Evolutionary conservation across 2,797 vertebrate genomes (phyloP).

Genomic region (Knipowitschia caucasica): DNA sequence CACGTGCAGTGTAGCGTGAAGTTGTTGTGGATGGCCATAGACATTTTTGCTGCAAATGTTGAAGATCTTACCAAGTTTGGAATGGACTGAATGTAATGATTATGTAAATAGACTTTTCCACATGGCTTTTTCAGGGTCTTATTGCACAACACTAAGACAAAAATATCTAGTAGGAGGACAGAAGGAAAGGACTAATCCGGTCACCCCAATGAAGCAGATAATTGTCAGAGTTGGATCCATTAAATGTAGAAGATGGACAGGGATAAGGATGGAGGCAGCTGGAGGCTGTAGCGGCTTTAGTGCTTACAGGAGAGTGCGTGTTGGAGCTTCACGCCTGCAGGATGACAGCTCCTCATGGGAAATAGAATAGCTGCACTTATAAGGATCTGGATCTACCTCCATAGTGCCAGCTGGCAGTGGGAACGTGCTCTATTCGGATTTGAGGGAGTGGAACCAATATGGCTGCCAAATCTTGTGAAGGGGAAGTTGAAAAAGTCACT

Average conservation of each 20-base stretch:
- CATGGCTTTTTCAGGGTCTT: slow-evolving; percentile 59
- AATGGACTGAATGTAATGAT: slow-evolving; percentile 59
- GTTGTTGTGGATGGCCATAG: slow-evolving; percentile 41
- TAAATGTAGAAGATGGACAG: slow-evolving; percentile 34
- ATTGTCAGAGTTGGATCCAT: slow-evolving; percentile 22
- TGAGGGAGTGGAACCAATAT: neutral
- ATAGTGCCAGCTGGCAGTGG: slow-evolving; percentile 15
- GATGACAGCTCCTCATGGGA: slow-evolving; percentile 31
- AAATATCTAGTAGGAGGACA: slow-evolving; percentile 17
- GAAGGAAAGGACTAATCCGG: slow-evolving; percentile 31
- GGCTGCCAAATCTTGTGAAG: neutral
- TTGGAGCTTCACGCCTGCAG: slow-evolving; percentile 19
- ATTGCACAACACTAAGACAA: slow-evolving; percentile 36
- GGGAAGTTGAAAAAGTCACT: neutral
- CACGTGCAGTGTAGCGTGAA: slow-evolving; percentile 28
- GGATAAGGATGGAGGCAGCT: slow-evolving; percentile 34
- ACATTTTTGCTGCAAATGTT: slow-evolving; percentile 22
- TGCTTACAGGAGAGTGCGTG: slow-evolving; percentile 39
- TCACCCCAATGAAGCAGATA: slow-evolving; percentile 13
- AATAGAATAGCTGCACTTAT: slow-evolving; percentile 51
- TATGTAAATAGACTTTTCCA: slow-evolving; percentile 49
- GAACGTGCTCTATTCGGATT: neutral
- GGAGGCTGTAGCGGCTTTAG: slow-evolving; percentile 25
- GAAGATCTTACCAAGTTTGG: slow-evolving; percentile 28
- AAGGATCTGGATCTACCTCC: slow-evolving; percentile 38